A percentile compares a stretch with the other conserved stretches of the same genome.
Conservation (phyloP, 2,113 vertebrate genomes). For the Vulpes lagopus region DNA sequence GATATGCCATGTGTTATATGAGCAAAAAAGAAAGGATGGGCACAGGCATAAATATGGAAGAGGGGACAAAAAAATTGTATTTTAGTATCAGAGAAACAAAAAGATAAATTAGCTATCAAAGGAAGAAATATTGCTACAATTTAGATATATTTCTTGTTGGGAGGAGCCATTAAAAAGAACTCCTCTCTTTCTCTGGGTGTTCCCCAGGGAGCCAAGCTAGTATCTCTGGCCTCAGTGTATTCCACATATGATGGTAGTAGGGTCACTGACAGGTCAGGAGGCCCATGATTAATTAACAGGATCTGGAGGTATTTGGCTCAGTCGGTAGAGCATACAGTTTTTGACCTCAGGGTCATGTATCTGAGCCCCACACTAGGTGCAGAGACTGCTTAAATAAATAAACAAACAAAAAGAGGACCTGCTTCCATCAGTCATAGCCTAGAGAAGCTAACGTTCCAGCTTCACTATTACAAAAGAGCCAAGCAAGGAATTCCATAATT, state of each 20-base stretch:
- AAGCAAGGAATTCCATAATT: background rate
- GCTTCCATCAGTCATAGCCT: background rate
- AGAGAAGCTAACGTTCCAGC: background rate
- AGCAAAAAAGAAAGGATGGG: background rate
- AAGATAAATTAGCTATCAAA: background rate
- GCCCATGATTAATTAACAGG: background rate
- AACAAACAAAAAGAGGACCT: background rate
- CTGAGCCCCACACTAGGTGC: background rate
- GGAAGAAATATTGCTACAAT: background rate
- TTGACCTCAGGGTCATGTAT: background rate
- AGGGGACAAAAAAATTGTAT: background rate
- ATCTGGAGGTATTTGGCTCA: background rate
- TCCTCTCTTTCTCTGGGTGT: background rate
- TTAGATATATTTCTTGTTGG: background rate
- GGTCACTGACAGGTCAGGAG: background rate
- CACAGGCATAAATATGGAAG: background rate
- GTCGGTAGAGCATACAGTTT: background rate
- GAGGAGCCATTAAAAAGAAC: background rate
- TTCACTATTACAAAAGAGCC: background rate
- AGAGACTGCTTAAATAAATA: background rate
- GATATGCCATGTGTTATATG: background rate
- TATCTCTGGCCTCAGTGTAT: background rate
- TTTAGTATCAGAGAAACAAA: background rate
- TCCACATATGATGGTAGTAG: background rate
- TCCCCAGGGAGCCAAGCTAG: background rate